Evolutionary conservation across 2,113 vertebrate genomes (phyloP).

Genomic region (Macrotus californicus): DNA sequence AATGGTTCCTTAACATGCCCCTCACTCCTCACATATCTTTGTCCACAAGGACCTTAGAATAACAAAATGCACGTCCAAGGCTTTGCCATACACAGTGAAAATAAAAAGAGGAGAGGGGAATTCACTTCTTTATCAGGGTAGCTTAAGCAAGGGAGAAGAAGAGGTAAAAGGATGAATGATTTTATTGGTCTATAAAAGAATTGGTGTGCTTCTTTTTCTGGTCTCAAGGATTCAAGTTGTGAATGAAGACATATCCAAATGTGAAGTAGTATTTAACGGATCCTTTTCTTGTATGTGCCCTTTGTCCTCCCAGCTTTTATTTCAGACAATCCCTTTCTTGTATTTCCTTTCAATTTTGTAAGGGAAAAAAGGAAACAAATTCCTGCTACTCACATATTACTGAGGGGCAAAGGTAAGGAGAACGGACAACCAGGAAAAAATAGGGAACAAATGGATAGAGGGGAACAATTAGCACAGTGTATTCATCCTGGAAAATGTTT

Average conservation of each 20-base stretch:
- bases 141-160: not conserved
- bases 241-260: constrained; percentile 17
- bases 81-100: constrained; percentile 38
- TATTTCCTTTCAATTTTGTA: not conserved
- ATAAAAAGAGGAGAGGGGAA: not conserved
- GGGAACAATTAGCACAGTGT: not conserved
- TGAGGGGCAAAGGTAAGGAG: not conserved
- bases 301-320: constrained; percentile 9
- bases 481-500: constrained; percentile 41
- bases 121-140: not conserved
- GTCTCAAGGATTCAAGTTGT: not conserved
- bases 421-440: not conserved
- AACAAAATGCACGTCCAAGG: constrained; percentile 39
- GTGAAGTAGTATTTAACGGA: not conserved
- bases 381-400: constrained; percentile 10
- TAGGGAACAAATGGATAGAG: not conserved
- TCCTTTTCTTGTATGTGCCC: not conserved
- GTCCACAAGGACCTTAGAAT: constrained; percentile 51
- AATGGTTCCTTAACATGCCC: constrained; percentile 64
- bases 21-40: constrained; percentile 59
- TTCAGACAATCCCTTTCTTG: not conserved
- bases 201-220: not conserved
- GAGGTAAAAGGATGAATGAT: not conserved
- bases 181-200: not conserved
- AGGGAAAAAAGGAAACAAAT: not conserved